These are phyloP conservation scores for Tillus elongatus DNA, from an alignment of 2,888 invertebrate genomes.

Conservation along the genomic window DNA sequence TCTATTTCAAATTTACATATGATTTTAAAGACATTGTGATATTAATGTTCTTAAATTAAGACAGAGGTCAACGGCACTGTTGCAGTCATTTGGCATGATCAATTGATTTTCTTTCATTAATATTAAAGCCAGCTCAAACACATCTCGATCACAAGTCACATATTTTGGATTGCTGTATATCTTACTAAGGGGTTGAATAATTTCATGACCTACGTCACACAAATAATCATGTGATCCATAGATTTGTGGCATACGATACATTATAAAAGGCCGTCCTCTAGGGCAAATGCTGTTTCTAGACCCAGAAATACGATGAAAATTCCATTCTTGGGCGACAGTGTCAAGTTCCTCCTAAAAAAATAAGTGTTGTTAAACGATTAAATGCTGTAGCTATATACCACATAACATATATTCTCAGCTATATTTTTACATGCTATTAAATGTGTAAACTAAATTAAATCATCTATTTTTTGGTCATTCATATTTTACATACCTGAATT, in stretches of 20 bases:
- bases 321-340: slow-evolving; percentile 14
- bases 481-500: slow-evolving; percentile 13
- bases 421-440: too few relatives aligned
- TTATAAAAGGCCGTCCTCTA: slow-evolving; percentile 12
- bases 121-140: neutral
- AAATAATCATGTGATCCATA: slow-evolving; percentile 12
- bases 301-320: slow-evolving; percentile 11
- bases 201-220: slow-evolving; percentile 9
- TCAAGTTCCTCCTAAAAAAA: slow-evolving; percentile 14
- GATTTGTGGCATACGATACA: slow-evolving; percentile 12
- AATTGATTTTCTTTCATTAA: slow-evolving; percentile 7
- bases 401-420: too few relatives aligned
- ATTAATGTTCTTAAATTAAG: slow-evolving; percentile 3
- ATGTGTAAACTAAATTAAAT: too few relatives aligned
- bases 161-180: too few relatives aligned
- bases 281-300: slow-evolving; percentile 13
- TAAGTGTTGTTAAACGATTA: too few relatives aligned
- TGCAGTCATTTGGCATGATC: too few relatives aligned
- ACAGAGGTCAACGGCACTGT: neutral
- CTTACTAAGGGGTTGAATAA: too few relatives aligned
- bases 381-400: too few relatives aligned
- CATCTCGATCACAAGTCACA: slow-evolving; percentile 1
- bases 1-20: too few relatives aligned
- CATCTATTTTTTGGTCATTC: too few relatives aligned
- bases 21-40: too few relatives aligned